Percentiles rank a stretch among this genome's conserved stretches.
These are phyloP conservation scores for Meganola albula DNA, from an alignment of 2,888 invertebrate genomes.

Conservation along the genomic window DNA sequence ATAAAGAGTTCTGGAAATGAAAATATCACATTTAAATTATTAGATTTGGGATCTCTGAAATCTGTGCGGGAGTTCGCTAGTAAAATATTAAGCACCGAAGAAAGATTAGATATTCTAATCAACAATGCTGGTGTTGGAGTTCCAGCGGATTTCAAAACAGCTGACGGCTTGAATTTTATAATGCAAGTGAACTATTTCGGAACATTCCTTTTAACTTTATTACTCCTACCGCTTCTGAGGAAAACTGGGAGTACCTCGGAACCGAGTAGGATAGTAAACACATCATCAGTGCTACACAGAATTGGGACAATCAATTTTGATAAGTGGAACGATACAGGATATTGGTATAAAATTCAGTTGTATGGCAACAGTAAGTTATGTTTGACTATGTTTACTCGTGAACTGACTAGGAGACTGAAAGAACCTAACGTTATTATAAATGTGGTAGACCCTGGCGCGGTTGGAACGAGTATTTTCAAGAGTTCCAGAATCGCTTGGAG, in stretches of 20 bases:
- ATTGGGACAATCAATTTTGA: constrained; percentile 82
- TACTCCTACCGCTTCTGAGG: constrained; percentile 88
- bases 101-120: constrained; percentile 87
- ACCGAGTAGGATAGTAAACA: constrained; percentile 86
- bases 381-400: constrained; percentile 83
- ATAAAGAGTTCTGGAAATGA: constrained; percentile 80
- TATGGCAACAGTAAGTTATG: constrained; percentile 84
- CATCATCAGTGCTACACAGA: constrained; percentile 86
- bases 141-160: constrained; percentile 78
- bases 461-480: constrained; percentile 86
- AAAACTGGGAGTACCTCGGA: constrained; percentile 69
- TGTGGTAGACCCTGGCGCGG: constrained; percentile 90
- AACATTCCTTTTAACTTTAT: constrained; percentile 92
- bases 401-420: constrained; percentile 81
- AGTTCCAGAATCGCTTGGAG: constrained; percentile 62
- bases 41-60: constrained; percentile 85
- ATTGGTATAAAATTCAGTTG: constrained; percentile 59
- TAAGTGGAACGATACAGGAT: constrained; percentile 80
- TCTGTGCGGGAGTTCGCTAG: constrained; percentile 89
- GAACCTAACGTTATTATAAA: constrained; percentile 84
- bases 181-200: constrained; percentile 97
- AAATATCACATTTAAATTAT: constrained; percentile 82
- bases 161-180: constrained; percentile 89
- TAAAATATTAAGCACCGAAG: constrained; percentile 83
- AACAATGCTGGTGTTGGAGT: constrained; percentile 92